Conservation (phyloP, 2,797 vertebrate genomes). For the Sebastolobus alascanus region DNA sequence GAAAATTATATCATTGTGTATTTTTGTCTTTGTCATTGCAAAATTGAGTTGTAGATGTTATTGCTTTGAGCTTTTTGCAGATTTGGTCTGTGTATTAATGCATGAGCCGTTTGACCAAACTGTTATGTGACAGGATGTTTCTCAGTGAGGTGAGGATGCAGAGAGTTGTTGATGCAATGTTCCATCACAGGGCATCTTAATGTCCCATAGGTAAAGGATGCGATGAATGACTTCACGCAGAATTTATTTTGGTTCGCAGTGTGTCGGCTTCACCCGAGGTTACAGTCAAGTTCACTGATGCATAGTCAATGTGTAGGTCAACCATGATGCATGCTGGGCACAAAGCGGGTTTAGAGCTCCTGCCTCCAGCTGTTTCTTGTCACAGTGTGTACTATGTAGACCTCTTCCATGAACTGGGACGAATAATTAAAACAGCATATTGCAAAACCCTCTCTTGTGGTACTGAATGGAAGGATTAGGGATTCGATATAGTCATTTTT, state of each 20-base stretch:
- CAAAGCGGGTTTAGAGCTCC: conserved; percentile 46
- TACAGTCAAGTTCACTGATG: conserved; percentile 66
- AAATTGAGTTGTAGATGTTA: conserved; percentile 2
- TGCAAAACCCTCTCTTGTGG: not conserved
- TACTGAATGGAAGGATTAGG: not conserved
- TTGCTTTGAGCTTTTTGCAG: not conserved
- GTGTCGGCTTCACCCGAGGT: conserved; percentile 45
- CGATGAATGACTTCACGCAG: conserved; percentile 10
- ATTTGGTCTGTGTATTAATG: conserved; percentile 16
- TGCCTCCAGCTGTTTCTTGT: conserved; percentile 67
- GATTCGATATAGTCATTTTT: not conserved
- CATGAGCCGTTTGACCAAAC: conserved; percentile 10
- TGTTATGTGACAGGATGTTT: conserved; percentile 27
- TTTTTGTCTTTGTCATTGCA: conserved; percentile 1
- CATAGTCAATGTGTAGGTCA: conserved; percentile 78
- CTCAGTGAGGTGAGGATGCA: not conserved
- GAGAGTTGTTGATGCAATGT: conserved; percentile 8
- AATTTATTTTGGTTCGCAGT: conserved; percentile 50
- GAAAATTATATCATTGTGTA: not conserved
- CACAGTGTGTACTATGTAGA: conserved; percentile 35
- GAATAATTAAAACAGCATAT: not conserved
- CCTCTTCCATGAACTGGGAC: conserved; percentile 1
- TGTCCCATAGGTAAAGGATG: conserved; percentile 10
- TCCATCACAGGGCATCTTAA: conserved; percentile 30
- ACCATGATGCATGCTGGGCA: conserved; percentile 66